phyloP scores from a whole-genome alignment of 1,140 invertebrate genomes.

The Formica selysi region DNA sequence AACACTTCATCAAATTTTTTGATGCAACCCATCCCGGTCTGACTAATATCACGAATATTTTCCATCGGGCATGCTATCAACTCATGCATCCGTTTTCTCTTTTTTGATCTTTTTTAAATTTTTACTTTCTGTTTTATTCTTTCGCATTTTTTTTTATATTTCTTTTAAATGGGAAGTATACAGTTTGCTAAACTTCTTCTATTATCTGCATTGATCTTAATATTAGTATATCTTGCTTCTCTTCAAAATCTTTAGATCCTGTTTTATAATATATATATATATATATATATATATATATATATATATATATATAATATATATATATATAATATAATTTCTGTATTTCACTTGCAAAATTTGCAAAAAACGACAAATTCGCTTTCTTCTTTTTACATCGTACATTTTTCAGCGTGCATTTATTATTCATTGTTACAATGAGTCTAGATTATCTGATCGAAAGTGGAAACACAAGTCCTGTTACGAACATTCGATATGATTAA shows the following conservation, averaged over 20 bases:
- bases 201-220: too few relatives aligned
- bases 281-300: too few relatives aligned
- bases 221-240: too few relatives aligned
- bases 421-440: slow-evolving; percentile 24
- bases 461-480: slow-evolving; percentile 54
- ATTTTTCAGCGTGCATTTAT: neutral
- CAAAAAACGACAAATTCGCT: too few relatives aligned
- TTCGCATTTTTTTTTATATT: neutral
- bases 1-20: neutral
- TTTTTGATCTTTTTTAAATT: neutral
- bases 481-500: slow-evolving; percentile 55
- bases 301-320: too few relatives aligned
- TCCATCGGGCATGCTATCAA: neutral
- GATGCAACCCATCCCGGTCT: neutral
- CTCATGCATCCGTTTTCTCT: neutral
- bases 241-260: too few relatives aligned
- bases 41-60: neutral
- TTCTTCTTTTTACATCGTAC: neutral
- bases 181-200: too few relatives aligned
- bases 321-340: too few relatives aligned
- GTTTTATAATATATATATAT: too few relatives aligned
- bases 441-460: slow-evolving; percentile 38
- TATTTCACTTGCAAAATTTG: too few relatives aligned
- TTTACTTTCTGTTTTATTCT: neutral
- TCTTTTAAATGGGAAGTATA: neutral